phyloP scores from a whole-genome alignment of 2,797 vertebrate species.

The Malurus splendens region DNA sequence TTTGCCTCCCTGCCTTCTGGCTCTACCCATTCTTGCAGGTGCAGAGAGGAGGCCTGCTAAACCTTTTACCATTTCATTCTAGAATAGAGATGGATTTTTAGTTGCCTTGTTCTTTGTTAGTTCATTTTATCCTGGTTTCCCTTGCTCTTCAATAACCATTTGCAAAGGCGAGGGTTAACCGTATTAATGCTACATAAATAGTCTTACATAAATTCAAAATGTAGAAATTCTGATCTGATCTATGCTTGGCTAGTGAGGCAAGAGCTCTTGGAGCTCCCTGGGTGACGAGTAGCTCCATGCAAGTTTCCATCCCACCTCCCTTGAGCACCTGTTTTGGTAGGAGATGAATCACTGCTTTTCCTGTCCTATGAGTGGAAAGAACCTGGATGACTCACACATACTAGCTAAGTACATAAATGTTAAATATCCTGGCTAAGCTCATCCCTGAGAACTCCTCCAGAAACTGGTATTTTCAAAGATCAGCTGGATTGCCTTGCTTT shows the following conservation, averaged over 20 bases:
- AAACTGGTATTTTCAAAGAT: not conserved
- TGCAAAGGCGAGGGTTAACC: not conserved
- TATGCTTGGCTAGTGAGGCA: not conserved
- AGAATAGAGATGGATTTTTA: not conserved
- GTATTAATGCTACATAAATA: not conserved
- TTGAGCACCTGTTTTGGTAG: not conserved
- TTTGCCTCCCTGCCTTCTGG: not conserved
- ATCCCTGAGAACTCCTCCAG: not conserved
- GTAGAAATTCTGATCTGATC: not conserved
- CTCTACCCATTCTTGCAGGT: not conserved
- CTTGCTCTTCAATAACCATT: not conserved
- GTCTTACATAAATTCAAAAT: not conserved
- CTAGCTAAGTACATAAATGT: not conserved
- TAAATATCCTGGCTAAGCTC: not conserved
- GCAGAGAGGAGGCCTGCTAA: not conserved
- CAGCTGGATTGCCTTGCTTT: accelerated
- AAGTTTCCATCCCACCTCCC: not conserved
- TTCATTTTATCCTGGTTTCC: not conserved
- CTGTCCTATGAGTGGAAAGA: not conserved
- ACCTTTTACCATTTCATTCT: not conserved
- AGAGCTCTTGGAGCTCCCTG: not conserved
- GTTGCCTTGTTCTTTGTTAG: not conserved
- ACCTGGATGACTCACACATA: not conserved
- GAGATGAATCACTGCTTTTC: constrained; percentile 21
- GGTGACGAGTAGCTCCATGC: not conserved